These are phyloP conservation scores for Lagodon rhomboides DNA, from an alignment of 2,797 vertebrate genomes.

Conservation along the genomic window DNA sequence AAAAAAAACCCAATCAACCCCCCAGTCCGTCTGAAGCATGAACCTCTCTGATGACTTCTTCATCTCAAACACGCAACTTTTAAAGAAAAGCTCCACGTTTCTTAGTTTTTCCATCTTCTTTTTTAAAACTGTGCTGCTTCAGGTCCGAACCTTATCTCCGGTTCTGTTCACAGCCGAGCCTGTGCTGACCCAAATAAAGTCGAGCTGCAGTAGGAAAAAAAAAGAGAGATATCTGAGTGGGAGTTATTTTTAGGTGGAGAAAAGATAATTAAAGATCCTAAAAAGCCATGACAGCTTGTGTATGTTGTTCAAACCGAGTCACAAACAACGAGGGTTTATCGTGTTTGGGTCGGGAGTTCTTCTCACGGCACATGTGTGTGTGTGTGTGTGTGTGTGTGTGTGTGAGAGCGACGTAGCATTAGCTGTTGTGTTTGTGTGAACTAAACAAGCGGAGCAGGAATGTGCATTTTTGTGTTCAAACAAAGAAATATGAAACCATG, in stretches of 20 bases:
- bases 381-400: neutral
- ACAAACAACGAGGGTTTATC: constrained; percentile 71
- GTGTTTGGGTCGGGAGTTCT: constrained; percentile 67
- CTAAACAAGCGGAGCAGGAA: constrained; percentile 54
- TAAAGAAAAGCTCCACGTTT: neutral
- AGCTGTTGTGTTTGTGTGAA: constrained; percentile 46
- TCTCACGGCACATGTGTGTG: constrained; percentile 42
- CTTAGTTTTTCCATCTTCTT: neutral
- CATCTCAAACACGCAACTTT: constrained; percentile 12
- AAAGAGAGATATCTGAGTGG: constrained; percentile 30
- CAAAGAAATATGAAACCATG: constrained; percentile 48
- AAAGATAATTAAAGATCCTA: constrained; percentile 76
- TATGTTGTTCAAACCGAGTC: constrained; percentile 66
- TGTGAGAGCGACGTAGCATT: constrained; percentile 28
- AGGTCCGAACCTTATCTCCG: neutral
- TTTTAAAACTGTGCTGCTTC: neutral
- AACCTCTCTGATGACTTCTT: constrained; percentile 35
- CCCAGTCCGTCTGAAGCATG: constrained; percentile 15
- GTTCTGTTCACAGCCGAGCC: constrained; percentile 3
- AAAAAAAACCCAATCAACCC: constrained; percentile 14
- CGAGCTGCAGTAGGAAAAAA: constrained; percentile 20
- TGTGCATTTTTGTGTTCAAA: constrained; percentile 54
- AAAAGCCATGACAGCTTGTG: constrained; percentile 70
- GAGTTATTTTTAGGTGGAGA: constrained; percentile 56
- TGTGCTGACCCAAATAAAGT: constrained; percentile 38